These are phyloP conservation scores for Matsumurasca onukii DNA, from an alignment of 1,140 invertebrate species.

Conservation along the genomic window DNA sequence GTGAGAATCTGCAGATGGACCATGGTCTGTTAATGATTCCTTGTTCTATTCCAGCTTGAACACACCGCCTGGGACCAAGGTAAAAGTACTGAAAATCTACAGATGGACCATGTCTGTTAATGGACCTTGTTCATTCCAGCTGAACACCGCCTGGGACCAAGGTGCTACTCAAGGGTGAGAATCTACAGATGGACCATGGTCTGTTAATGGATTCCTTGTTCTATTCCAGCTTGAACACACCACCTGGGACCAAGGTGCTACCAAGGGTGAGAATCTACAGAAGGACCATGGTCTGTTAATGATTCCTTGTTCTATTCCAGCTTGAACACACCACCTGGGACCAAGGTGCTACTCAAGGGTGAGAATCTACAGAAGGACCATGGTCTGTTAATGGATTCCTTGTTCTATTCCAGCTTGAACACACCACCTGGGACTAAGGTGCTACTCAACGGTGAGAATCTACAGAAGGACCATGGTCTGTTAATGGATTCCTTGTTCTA, in stretches of 20 bases:
- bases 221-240: slow-evolving; percentile 59
- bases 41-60: slow-evolving; percentile 55
- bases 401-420: slow-evolving; percentile 54
- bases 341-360: no score
- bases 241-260: slow-evolving; percentile 73
- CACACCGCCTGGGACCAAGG: slow-evolving; percentile 76
- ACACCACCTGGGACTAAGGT: slow-evolving; percentile 79
- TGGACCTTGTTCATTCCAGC: no score
- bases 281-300: no score
- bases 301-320: no score
- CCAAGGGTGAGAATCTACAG: no score
- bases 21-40: slow-evolving; percentile 74
- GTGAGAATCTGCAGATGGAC: slow-evolving; percentile 54
- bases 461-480: slow-evolving; percentile 63
- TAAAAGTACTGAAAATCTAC: slow-evolving; percentile 56
- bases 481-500: no score
- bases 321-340: no score
- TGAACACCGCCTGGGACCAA: slow-evolving; percentile 79
- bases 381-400: no score
- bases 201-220: no score
- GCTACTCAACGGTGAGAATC: slow-evolving; percentile 53
- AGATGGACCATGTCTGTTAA: no score
- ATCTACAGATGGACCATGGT: slow-evolving; percentile 60
- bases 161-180: slow-evolving; percentile 55
- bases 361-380: no score